phyloP scores from a whole-genome alignment of 2,888 invertebrate species.

The Onthophagus sagittarius region DNA sequence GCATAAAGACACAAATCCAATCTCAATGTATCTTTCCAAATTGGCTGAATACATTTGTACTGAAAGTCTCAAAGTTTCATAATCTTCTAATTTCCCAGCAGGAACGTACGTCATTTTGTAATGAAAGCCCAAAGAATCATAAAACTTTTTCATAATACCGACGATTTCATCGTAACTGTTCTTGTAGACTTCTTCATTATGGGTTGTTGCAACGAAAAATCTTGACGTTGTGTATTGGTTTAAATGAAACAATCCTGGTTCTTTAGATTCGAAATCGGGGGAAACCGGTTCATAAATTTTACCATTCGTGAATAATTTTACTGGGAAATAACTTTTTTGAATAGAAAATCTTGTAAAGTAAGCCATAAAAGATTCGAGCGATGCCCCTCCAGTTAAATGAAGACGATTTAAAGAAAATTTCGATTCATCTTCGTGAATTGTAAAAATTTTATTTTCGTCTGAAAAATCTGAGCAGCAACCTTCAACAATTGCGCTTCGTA shows the following conservation, averaged over 20 bases:
- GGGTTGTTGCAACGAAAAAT: constrained; percentile 59
- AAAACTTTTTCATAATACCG: constrained; percentile 54
- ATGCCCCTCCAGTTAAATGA: constrained; percentile 73
- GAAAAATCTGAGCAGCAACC: constrained; percentile 63
- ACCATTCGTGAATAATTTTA: constrained; percentile 68
- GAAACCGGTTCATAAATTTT: constrained; percentile 59
- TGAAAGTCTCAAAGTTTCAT: constrained; percentile 65
- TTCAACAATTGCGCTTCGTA: constrained; percentile 70
- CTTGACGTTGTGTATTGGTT: constrained; percentile 67
- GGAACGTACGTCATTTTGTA: constrained; percentile 61
- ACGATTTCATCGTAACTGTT: constrained; percentile 56
- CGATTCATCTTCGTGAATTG: constrained; percentile 55
- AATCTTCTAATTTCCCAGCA: constrained; percentile 58
- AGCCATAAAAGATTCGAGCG: constrained; percentile 69
- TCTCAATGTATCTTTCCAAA: constrained; percentile 61
- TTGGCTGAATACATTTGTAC: constrained; percentile 73
- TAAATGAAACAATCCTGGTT: constrained; percentile 57
- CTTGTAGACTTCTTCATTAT: constrained; percentile 50
- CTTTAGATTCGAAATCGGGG: constrained; percentile 34
- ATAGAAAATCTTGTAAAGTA: constrained; percentile 67
- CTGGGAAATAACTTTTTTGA: constrained; percentile 59
- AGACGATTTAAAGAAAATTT: constrained; percentile 55
- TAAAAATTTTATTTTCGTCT: constrained; percentile 54
- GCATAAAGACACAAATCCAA: constrained; percentile 69
- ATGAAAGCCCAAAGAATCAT: constrained; percentile 62